Evolutionary conservation across 2,113 vertebrate genomes (phyloP), one percentile per base, ranked within the genome.

Genomic region (Ia io): DNA sequence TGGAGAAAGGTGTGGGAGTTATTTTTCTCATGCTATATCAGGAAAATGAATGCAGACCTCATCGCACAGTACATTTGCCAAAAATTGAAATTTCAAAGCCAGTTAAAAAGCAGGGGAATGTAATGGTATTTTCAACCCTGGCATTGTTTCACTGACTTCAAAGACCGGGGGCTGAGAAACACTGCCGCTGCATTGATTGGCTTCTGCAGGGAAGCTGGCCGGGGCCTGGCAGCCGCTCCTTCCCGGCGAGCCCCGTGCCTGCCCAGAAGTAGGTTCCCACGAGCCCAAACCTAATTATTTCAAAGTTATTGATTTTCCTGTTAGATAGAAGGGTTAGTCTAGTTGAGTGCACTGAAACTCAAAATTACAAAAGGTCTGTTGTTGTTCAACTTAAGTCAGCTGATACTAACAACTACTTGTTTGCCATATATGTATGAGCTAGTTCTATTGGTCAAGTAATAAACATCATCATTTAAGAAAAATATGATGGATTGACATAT

Each of bases 41-140:
- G 94, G 96, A 95, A 97, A 95, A 95, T 92, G 92, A 96, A 96
- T 96, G 92, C 93, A 83, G 84, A 85, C 88, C 85, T 69, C 93
- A 91, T 95, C 77, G 85, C 53, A 40, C 44, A 74, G 92, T 74
- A 69, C 63, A 76, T 94, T 93, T 95, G 88, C 65, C 95, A 92
- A 87, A 90, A 91, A 88, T 78, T 95, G 82, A 95, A 94, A 90
- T 95, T 96, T 88, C 61, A 83, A 90, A 93, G 70, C 79, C 61
- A 51, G 61, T 92, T 95, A 85, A 94, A 92, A 97, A 96, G 80
- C 84, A 47, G 82, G 65, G 67, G 90, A 79, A 92, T 95, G 69
- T 42, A 95, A 95, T 76, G 61, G 49, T 93, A 92, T 96, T 94
- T 96, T 96, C 93, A 96, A 22, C 86, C 35, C 83, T 95, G 91